Conservation (phyloP, 1,140 invertebrate genomes). For the Steinernema feltiae region DNA sequence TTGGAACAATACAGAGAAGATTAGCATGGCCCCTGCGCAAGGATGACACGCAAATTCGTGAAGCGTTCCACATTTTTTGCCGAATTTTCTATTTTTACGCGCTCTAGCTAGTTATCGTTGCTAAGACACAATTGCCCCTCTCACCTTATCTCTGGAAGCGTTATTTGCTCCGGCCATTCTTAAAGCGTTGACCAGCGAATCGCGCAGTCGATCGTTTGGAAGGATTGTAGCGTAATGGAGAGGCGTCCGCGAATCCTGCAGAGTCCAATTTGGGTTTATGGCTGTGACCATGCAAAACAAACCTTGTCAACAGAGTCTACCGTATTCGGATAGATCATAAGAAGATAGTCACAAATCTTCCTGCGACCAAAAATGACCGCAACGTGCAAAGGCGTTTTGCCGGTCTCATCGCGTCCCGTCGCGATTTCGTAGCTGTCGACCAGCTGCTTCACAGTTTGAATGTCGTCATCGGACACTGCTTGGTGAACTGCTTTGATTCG, state of each 20-base stretch:
- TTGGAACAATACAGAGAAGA: constrained; percentile 83
- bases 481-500: constrained; percentile 79
- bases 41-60: constrained; percentile 84
- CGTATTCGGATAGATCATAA: constrained; percentile 43
- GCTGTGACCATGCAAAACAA: not conserved
- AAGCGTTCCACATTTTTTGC: constrained; percentile 67
- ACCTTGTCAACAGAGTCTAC: constrained; percentile 24
- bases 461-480: constrained; percentile 73
- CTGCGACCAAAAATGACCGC: constrained; percentile 66
- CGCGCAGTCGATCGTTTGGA: not conserved
- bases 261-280: not conserved
- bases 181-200: not conserved
- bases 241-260: constrained; percentile 74
- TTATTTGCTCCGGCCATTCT: not conserved
- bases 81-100: not conserved
- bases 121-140: not conserved
- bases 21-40: constrained; percentile 87
- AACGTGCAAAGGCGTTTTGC: constrained; percentile 78
- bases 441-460: constrained; percentile 74
- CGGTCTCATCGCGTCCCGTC: constrained; percentile 68
- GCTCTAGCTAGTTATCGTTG: too few relatives aligned
- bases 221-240: constrained; percentile 73
- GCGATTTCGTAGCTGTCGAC: constrained; percentile 82
- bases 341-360: constrained; percentile 37
- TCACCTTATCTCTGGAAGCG: constrained; percentile 1